Percentiles rank a stretch among this genome's conserved stretches.
These are phyloP conservation scores for Drosophila nr. perissopoda DNA, from an alignment of 2,888 invertebrate species.

Conservation along the genomic window DNA sequence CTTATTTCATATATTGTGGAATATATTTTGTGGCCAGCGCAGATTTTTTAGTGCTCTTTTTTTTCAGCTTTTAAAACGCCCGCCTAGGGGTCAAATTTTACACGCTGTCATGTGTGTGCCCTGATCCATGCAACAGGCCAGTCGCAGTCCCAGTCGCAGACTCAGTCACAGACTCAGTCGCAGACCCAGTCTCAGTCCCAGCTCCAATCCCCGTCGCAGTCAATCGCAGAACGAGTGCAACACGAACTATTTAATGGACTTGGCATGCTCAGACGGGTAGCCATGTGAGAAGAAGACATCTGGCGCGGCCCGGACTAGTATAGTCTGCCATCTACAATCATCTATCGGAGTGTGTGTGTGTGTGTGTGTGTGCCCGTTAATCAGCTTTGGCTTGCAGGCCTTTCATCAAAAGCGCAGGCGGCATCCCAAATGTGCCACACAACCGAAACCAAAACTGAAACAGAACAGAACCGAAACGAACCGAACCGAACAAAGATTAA, in stretches of 20 bases:
- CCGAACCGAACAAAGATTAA: slow-evolving; percentile 54
- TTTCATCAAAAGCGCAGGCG: slow-evolving; percentile 72
- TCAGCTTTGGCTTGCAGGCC: slow-evolving; percentile 72
- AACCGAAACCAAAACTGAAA: slow-evolving; percentile 25
- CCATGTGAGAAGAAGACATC: slow-evolving; percentile 75
- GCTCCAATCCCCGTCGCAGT: slow-evolving; percentile 14
- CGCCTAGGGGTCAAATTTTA: slow-evolving; percentile 70
- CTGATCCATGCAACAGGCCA: slow-evolving; percentile 50
- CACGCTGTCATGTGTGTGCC: slow-evolving; percentile 72
- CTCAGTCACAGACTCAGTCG: slow-evolving; percentile 3
- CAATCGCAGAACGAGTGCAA: slow-evolving; percentile 71
- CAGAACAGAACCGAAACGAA: slow-evolving; percentile 8
- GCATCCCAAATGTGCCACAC: slow-evolving; percentile 55
- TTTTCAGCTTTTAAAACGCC: slow-evolving; percentile 36
- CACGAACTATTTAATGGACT: slow-evolving; percentile 77
- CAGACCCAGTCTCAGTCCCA: slow-evolving; percentile 19
- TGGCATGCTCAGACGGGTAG: slow-evolving; percentile 57
- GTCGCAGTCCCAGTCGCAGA: slow-evolving; percentile 11
- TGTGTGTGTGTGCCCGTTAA: slow-evolving; percentile 63
- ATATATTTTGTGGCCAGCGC: slow-evolving; percentile 12
- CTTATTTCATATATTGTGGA: slow-evolving; percentile 42
- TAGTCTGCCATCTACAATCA: slow-evolving; percentile 35
- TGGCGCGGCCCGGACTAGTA: slow-evolving; percentile 37
- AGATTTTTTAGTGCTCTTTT: slow-evolving; percentile 18
- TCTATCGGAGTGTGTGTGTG: slow-evolving; percentile 27